A percentile compares a stretch with the other conserved stretches of the same genome.
These are phyloP conservation scores for Styela plicata DNA, from an alignment of 23 tunicate species.

Conservation along the genomic window DNA sequence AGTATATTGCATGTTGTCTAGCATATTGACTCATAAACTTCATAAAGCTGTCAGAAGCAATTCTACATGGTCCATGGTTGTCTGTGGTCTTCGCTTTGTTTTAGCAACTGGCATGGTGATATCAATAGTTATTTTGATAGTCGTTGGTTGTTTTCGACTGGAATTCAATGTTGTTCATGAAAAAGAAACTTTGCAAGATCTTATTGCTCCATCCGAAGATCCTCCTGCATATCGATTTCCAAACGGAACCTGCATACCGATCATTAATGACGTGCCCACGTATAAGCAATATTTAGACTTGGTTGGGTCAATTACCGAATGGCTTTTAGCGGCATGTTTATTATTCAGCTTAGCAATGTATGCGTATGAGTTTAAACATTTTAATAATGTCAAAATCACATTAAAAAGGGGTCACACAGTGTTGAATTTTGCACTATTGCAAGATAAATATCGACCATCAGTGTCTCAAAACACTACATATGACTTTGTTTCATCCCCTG, in stretches of 20 bases:
- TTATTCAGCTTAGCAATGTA: conserved; percentile 63
- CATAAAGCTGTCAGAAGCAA: not conserved
- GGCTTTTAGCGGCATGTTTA: conserved; percentile 68
- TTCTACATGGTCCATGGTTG: not conserved
- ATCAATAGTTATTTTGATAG: conserved; percentile 11
- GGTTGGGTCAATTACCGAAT: conserved; percentile 57
- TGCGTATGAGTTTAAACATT: conserved; percentile 67
- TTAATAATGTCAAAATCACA: conserved; percentile 16
- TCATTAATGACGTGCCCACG: conserved; percentile 45
- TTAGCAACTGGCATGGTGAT: conserved; percentile 40
- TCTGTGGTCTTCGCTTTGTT: conserved; percentile 26
- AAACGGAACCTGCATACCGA: conserved; percentile 64
- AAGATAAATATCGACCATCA: not conserved
- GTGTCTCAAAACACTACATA: not conserved
- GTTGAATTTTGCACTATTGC: not conserved
- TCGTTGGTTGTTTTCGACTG: not conserved
- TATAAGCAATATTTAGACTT: conserved; percentile 41
- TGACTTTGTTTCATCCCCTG: not conserved
- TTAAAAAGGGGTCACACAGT: not conserved
- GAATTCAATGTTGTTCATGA: not conserved
- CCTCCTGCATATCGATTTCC: not conserved
- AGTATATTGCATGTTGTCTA: conserved; percentile 37
- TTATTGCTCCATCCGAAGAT: not conserved
- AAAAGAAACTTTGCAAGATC: not conserved
- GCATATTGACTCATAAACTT: conserved; percentile 41